phyloP scores from a whole-genome alignment of 2,113 vertebrate genomes.

The Heliornis fulica region DNA sequence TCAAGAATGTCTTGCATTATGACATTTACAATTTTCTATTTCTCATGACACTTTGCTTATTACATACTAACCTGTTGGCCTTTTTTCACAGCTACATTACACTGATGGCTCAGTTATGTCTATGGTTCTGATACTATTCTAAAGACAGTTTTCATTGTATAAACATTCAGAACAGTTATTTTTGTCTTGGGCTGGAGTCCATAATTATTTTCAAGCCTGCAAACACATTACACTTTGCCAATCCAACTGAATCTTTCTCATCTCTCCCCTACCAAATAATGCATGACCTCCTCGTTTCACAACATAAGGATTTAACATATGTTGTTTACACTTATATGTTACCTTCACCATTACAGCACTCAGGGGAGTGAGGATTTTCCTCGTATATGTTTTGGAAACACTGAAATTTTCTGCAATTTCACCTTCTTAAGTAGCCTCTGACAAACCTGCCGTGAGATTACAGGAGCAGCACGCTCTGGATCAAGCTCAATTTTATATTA shows the following conservation, averaged over 20 bases:
- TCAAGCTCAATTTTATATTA: conserved; percentile 32
- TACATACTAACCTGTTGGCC: background rate
- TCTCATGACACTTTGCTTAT: background rate
- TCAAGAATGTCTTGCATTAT: background rate
- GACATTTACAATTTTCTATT: background rate
- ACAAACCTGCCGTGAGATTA: conserved; percentile 14
- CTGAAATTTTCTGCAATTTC: conserved; percentile 32
- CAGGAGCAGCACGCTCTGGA: background rate
- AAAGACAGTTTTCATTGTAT: background rate
- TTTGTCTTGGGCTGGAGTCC: conserved; percentile 15
- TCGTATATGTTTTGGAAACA: conserved; percentile 4
- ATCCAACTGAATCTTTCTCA: conserved; percentile 40
- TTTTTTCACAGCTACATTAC: background rate
- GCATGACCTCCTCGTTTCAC: conserved; percentile 37
- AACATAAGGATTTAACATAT: conserved; percentile 62
- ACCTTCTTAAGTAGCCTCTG: conserved; percentile 23
- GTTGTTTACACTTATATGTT: conserved; percentile 56
- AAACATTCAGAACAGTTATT: background rate
- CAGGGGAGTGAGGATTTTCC: conserved; percentile 7
- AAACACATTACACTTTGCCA: background rate
- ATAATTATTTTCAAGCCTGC: conserved; percentile 20
- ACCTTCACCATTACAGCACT: conserved; percentile 45
- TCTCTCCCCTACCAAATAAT: conserved; percentile 40
- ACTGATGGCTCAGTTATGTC: background rate
- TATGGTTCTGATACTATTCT: background rate